Evolutionary conservation across 2,888 invertebrate genomes (phyloP).

Genomic region (Mycalesis mineus): DNA sequence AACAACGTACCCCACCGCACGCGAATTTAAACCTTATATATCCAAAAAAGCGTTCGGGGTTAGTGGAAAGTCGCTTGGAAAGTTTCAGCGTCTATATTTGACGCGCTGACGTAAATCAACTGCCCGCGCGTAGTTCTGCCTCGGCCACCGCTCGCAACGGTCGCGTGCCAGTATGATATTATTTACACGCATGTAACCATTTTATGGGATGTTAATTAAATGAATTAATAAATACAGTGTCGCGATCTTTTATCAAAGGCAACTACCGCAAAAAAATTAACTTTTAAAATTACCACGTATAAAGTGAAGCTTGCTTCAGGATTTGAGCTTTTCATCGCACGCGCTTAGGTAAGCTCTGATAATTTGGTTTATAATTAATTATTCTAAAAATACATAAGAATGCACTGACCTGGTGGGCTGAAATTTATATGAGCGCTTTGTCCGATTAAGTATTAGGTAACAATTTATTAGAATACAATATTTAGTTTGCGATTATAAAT

Average conservation of each 20-base stretch:
- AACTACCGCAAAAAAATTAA: neutral
- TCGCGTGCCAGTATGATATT: constrained; percentile 36
- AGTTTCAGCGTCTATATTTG: constrained; percentile 58
- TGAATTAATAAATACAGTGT: constrained; percentile 13
- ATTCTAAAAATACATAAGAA: neutral
- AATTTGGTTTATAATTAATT: neutral
- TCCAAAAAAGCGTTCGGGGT: constrained; percentile 6
- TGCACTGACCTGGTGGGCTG: neutral
- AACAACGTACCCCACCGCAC: constrained; percentile 15
- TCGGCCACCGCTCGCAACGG: constrained; percentile 58
- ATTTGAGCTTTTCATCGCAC: constrained; percentile 5
- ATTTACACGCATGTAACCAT: constrained; percentile 24
- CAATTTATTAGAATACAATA: too few species aligned
- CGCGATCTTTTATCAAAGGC: neutral
- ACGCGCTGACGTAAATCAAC: constrained; percentile 57
- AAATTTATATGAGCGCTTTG: too few species aligned
- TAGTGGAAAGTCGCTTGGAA: constrained; percentile 40
- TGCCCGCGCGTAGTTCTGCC: constrained; percentile 63
- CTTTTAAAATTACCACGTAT: constrained; percentile 22
- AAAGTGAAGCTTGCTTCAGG: constrained; percentile 11
- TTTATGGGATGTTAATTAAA: constrained; percentile 18
- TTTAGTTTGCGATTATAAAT: too few species aligned
- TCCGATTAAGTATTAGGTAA: too few species aligned
- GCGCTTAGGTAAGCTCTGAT: constrained; percentile 4
- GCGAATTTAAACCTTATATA: constrained; percentile 36